These are phyloP conservation scores for Syritta pipiens DNA, from an alignment of 2,888 invertebrate genomes.

Conservation along the genomic window DNA sequence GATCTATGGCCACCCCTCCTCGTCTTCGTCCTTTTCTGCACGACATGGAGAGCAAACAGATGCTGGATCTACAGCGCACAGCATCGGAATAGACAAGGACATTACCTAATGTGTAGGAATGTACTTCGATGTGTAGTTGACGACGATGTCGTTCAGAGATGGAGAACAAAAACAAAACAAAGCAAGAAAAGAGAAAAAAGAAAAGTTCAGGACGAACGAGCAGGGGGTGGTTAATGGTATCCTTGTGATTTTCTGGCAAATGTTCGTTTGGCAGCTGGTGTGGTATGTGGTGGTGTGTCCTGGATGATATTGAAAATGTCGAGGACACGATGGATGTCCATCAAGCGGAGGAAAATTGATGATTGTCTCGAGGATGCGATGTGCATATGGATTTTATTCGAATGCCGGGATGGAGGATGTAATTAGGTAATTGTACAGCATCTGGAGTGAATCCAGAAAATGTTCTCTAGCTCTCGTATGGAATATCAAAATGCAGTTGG, in stretches of 20 bases:
- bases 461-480: not conserved
- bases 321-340: conserved; percentile 64
- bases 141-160: conserved; percentile 45
- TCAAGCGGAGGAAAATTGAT: conserved; percentile 60
- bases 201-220: conserved; percentile 19
- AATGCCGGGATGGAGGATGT: conserved; percentile 2
- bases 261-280: conserved; percentile 48
- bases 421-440: conserved; percentile 61
- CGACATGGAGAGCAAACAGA: conserved; percentile 51
- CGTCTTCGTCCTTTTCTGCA: conserved; percentile 11
- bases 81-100: conserved; percentile 62
- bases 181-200: not conserved
- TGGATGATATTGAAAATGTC: conserved; percentile 60
- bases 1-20: too few species aligned
- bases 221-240: too few species aligned
- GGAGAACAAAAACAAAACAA: conserved; percentile 35
- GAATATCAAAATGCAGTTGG: too few species aligned
- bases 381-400: conserved; percentile 56
- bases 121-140: conserved; percentile 59
- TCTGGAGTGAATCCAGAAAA: conserved; percentile 45
- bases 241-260: conserved; percentile 61
- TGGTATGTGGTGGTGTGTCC: conserved; percentile 12
- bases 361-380: conserved; percentile 62
- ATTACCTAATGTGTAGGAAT: conserved; percentile 61
- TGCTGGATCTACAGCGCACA: conserved; percentile 55